Percentiles rank a stretch among this genome's conserved stretches.
phyloP scores from a whole-genome alignment of 2,113 vertebrate species.

The Gorsachius goisagi region DNA sequence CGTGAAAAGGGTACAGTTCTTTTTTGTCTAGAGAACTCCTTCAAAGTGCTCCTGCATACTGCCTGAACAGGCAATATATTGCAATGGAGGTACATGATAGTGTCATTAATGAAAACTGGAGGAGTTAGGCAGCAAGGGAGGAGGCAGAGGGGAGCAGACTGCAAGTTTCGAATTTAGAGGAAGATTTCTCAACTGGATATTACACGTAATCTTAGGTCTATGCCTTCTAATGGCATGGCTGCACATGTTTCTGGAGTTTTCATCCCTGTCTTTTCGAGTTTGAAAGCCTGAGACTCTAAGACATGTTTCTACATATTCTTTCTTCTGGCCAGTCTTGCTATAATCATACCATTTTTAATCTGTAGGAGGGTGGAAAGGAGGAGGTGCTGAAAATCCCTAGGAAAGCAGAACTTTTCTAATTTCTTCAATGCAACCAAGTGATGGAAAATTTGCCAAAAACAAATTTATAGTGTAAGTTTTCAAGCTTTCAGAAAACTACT shows the following conservation, averaged over 20 bases:
- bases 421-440: not conserved
- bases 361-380: not conserved
- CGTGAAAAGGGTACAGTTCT: not conserved
- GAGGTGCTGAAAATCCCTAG: not conserved
- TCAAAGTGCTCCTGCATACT: not conserved
- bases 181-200: not conserved
- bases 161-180: not conserved
- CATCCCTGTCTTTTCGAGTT: not conserved
- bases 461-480: not conserved
- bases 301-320: not conserved
- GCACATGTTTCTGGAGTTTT: fast-evolving
- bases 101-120: not conserved
- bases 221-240: not conserved
- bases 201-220: not conserved
- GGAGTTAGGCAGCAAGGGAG: not conserved
- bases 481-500: not conserved
- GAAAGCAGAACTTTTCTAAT: not conserved
- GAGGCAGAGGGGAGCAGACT: not conserved
- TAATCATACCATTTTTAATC: not conserved
- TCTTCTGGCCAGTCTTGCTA: not conserved
- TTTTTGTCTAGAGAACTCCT: not conserved
- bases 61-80: not conserved
- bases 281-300: not conserved
- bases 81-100: not conserved
- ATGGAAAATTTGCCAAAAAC: not conserved